Conservation (phyloP, 30 jellyfish, hydroid and myxozoan genomes). For the Turritopsis dohrnii region DNA sequence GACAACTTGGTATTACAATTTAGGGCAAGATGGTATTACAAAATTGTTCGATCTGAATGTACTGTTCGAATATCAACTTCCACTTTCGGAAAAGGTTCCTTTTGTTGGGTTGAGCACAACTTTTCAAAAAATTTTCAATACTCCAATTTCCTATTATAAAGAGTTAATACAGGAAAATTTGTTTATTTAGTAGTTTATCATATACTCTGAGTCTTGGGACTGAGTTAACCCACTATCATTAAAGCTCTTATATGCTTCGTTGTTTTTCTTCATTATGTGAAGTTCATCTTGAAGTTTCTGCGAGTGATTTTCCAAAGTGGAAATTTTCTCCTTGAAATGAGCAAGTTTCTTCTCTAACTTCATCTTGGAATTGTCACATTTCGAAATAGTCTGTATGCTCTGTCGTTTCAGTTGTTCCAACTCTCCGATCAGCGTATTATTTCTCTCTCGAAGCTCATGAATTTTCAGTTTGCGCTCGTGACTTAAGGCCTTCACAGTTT, state of each 20-base stretch:
- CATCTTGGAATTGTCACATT: background rate
- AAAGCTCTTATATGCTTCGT: constrained; percentile 4
- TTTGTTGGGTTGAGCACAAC: too few species aligned
- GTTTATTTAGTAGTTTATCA: background rate
- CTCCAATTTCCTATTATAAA: too few species aligned
- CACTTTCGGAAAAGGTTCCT: too few species aligned
- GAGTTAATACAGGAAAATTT: too few species aligned
- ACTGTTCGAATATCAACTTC: too few species aligned
- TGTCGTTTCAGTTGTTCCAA: constrained; percentile 29
- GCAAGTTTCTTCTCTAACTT: constrained; percentile 18
- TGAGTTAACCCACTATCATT: constrained; percentile 37
- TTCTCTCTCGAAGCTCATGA: constrained; percentile 24
- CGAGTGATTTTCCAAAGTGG: constrained; percentile 17
- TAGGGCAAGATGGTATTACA: too few species aligned
- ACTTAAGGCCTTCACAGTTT: background rate
- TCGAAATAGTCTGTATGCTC: constrained; percentile 5
- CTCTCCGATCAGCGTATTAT: constrained; percentile 1
- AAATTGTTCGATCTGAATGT: too few species aligned
- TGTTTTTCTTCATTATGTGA: constrained; percentile 4
- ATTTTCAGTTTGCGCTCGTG: constrained; percentile 21
- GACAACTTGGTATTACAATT: too few species aligned
- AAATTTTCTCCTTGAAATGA: constrained; percentile 10
- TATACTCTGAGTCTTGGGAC: constrained; percentile 27
- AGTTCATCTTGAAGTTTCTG: constrained; percentile 22
- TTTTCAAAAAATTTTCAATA: too few species aligned